These are phyloP conservation scores for Heliconius erato DNA, from an alignment of 2,888 invertebrate genomes.

Conservation along the genomic window DNA sequence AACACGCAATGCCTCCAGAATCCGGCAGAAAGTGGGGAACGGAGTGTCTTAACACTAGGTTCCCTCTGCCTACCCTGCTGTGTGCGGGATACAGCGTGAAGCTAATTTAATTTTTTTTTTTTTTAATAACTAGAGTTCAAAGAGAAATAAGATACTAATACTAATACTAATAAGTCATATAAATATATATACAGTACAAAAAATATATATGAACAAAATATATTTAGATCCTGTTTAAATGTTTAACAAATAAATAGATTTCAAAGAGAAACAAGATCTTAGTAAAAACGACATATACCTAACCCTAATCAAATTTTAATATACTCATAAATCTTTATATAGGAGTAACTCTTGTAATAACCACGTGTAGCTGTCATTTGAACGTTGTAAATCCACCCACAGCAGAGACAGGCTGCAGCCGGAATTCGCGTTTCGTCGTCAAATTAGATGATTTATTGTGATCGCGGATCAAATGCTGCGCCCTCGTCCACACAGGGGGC, in stretches of 20 bases:
- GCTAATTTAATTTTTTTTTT: too few species aligned
- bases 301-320: conserved; percentile 61
- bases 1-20: too few species aligned
- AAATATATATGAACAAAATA: neutral
- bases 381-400: conserved; percentile 73
- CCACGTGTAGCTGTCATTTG: conserved; percentile 75
- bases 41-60: too few species aligned
- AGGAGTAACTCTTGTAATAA: conserved; percentile 75
- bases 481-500: conserved; percentile 37
- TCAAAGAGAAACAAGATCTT: neutral
- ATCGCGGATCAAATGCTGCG: conserved; percentile 65
- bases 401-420: conserved; percentile 60
- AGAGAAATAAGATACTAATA: too few species aligned
- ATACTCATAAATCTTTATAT: conserved; percentile 75
- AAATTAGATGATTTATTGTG: conserved; percentile 85
- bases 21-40: too few species aligned
- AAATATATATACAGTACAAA: neutral
- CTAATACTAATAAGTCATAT: too few species aligned
- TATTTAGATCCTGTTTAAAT: neutral
- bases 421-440: conserved; percentile 75
- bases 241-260: neutral
- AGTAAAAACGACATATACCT: neutral
- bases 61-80: too few species aligned
- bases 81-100: too few species aligned
- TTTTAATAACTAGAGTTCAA: too few species aligned